Evolutionary conservation across 2,797 vertebrate species (phyloP), one percentile per base, ranked within the genome.

Genomic region (Allobates femoralis): DNA sequence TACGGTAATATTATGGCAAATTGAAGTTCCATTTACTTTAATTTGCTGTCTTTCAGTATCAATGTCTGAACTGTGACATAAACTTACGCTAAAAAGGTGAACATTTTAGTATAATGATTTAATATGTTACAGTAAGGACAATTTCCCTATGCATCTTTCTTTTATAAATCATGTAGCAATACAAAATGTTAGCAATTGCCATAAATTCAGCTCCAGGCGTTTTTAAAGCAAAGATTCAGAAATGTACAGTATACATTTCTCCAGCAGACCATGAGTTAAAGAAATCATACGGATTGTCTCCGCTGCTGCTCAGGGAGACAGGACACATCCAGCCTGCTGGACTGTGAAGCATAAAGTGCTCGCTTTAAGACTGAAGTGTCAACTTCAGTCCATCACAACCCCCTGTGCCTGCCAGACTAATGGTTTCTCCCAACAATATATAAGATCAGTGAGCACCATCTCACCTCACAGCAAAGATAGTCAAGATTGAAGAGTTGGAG

Each of bases 351-450:
- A 74, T 71, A 62, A 76, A 80, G 41, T 30, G 46, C 80, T 55
- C 46, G 30, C 67, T 56, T 30, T 32, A 78, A 77, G 62, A 75
- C n/a, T 83, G 67, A 82, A 82, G 81, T 82, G 80, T 84, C 62
- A 77, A 66, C 83, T 77, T 75, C 34, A 83, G 81, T 83, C 81
- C 81, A 83, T 83, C 81, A 83, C 32, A 26, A 60, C 69, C 69
- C 71, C 75, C 85, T 76, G 28, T 37, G 46, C 67, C 78, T 85
- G 41, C 78, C 78, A 84, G 71, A 60, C 83, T 81, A 77, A 85
- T 88, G 87, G 87, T 85, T 88, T 88, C 32, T 76, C 83, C 87
- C 83, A 69, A 77, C 55, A 77, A 56, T 58, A 85, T 88, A 81
- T 88, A 88, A 85, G 56, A 81, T 79, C 83, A 81, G 53, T 28